phyloP scores from a whole-genome alignment of 2,113 vertebrate genomes.

The Globicephala melas region DNA sequence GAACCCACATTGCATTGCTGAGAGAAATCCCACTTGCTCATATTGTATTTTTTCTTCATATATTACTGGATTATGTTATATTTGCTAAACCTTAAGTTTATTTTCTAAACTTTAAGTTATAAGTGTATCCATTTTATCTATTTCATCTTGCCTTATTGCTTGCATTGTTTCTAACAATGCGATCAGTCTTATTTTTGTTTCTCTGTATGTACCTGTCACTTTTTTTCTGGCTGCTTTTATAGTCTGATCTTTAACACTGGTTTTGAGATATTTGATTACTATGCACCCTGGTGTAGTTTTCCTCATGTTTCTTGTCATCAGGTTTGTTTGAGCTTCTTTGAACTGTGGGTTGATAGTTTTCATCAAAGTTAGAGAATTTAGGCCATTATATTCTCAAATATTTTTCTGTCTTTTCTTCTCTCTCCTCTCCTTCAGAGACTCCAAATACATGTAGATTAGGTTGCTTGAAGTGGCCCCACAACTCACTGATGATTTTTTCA shows the following conservation, averaged over 20 bases:
- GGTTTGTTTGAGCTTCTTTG: neutral
- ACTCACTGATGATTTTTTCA: neutral
- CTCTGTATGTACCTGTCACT: neutral
- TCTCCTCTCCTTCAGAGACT: neutral
- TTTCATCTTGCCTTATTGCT: neutral
- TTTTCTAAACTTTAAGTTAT: neutral
- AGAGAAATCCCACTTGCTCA: neutral
- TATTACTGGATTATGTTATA: neutral
- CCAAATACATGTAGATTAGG: neutral
- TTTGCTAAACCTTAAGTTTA: neutral
- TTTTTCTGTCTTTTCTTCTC: neutral
- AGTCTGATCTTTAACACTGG: neutral
- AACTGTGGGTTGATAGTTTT: neutral
- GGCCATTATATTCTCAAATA: neutral
- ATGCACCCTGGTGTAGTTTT: neutral
- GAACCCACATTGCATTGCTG: neutral
- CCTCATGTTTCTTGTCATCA: neutral
- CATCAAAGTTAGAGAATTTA: neutral
- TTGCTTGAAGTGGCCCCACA: neutral
- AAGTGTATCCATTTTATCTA: neutral
- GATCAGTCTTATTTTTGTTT: neutral
- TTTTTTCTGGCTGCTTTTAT: neutral
- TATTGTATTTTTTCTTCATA: neutral
- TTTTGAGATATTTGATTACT: neutral
- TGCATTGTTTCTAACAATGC: neutral